Evolutionary conservation across 2,888 invertebrate genomes (phyloP).

Genomic region (Epinotia bilunana): DNA sequence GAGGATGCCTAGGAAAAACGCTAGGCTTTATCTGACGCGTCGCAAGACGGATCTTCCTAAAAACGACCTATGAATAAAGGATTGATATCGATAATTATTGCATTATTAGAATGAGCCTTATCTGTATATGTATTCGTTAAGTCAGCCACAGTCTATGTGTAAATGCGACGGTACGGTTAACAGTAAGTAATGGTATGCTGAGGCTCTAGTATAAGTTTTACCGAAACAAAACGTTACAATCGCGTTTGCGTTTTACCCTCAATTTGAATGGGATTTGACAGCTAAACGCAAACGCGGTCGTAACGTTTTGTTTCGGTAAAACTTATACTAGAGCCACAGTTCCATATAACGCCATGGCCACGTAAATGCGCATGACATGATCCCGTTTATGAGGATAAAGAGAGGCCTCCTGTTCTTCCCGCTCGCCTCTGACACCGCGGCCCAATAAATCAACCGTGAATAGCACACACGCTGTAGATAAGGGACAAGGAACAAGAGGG

Average conservation of each 20-base stretch:
- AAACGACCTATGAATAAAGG: too few species aligned
- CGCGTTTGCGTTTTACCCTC: too few species aligned
- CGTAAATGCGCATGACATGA: conserved; percentile 37
- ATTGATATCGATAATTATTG: background rate
- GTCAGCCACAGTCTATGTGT: background rate
- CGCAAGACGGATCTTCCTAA: background rate
- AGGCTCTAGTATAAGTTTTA: too few species aligned
- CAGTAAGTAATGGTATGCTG: background rate
- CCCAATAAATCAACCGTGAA: conserved; percentile 79
- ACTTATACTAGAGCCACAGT: too few species aligned
- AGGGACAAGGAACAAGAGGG: conserved; percentile 80
- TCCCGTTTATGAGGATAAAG: conserved; percentile 54
- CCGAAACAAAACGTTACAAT: too few species aligned
- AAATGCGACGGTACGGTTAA: conserved; percentile 5
- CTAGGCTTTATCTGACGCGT: background rate
- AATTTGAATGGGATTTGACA: too few species aligned
- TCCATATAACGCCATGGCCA: conserved; percentile 51
- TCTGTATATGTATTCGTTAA: conserved; percentile 6
- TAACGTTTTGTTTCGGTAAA: too few species aligned
- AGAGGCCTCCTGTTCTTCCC: conserved; percentile 62
- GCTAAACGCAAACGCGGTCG: too few species aligned
- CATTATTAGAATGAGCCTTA: background rate
- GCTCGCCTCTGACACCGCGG: conserved; percentile 62
- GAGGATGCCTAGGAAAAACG: background rate
- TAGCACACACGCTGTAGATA: conserved; percentile 76